Percentiles rank a stretch among this genome's conserved stretches.
These are phyloP conservation scores for Steinernema hermaphroditum DNA, from an alignment of 2,888 invertebrate genomes.

Conservation along the genomic window DNA sequence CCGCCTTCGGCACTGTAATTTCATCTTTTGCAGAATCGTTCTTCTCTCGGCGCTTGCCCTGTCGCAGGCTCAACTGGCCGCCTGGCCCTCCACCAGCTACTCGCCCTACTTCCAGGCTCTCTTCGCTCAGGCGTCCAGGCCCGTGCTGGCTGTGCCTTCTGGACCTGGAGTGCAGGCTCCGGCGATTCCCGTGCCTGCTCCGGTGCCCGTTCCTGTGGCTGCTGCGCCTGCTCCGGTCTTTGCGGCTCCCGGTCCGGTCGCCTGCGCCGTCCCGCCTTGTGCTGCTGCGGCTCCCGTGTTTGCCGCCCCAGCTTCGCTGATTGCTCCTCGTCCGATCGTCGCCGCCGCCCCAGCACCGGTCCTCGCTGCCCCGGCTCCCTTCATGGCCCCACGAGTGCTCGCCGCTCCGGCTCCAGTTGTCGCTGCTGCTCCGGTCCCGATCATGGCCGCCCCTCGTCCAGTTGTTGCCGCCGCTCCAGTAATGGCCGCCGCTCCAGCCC, in stretches of 20 bases:
- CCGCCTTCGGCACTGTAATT: not conserved
- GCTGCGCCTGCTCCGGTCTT: conserved; percentile 9
- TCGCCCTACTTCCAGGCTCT: conserved; percentile 48
- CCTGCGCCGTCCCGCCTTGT: not conserved
- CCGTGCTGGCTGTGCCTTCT: conserved; percentile 44
- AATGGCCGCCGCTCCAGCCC: not conserved
- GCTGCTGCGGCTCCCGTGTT: conserved; percentile 4
- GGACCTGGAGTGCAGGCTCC: conserved; percentile 40
- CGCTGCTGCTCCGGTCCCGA: not conserved
- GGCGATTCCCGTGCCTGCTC: conserved; percentile 37
- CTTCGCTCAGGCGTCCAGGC: conserved; percentile 41
- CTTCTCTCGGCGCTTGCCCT: conserved; percentile 8
- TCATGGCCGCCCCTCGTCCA: not conserved
- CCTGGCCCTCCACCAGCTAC: conserved; percentile 50
- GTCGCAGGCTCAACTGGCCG: conserved; percentile 2
- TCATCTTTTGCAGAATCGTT: not conserved
- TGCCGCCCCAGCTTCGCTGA: conserved; percentile 19
- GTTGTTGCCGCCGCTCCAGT: conserved; percentile 1
- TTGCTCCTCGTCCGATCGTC: conserved; percentile 17
- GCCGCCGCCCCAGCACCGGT: conserved; percentile 14
- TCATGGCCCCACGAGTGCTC: not conserved
- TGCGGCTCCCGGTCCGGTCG: conserved; percentile 19
- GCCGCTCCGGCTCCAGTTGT: conserved; percentile 9
- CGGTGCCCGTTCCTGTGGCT: conserved; percentile 33
- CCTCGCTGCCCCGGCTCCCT: conserved; percentile 10